A percentile compares a stretch with the other conserved stretches of the same genome.
phyloP scores from a whole-genome alignment of 2,888 invertebrate species.

The Nezara viridula region DNA sequence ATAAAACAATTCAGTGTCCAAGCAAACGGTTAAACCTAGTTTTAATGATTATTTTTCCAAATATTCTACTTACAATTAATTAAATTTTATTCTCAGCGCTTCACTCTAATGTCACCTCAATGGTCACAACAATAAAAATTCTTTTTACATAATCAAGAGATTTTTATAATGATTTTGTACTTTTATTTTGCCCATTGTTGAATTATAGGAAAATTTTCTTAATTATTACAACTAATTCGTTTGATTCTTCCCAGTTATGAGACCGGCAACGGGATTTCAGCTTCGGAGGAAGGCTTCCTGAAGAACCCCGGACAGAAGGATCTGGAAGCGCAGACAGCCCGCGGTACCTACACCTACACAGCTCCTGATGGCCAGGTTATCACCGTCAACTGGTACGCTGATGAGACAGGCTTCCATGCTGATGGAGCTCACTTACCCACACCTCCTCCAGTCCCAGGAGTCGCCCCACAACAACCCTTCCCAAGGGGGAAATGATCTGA shows the following conservation, averaged over 20 bases:
- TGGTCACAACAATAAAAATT: too few relatives aligned
- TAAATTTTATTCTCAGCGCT: too few relatives aligned
- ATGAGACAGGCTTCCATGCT: slow-evolving; percentile 80
- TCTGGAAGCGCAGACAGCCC: slow-evolving; percentile 66
- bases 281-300: slow-evolving; percentile 79
- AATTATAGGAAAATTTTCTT: too few relatives aligned
- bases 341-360: slow-evolving; percentile 76
- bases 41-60: too few relatives aligned
- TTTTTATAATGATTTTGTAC: too few relatives aligned
- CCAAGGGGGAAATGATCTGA: slow-evolving; percentile 25
- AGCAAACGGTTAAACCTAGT: too few relatives aligned
- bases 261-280: slow-evolving; percentile 81
- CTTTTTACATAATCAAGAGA: too few relatives aligned
- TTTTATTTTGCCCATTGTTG: too few relatives aligned
- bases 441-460: not conserved
- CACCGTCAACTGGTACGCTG: slow-evolving; percentile 75
- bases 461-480: not conserved
- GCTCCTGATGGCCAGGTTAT: slow-evolving; percentile 78
- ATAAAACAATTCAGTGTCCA: too few relatives aligned
- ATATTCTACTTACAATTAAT: too few relatives aligned
- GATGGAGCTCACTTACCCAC: slow-evolving; percentile 71
- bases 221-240: not conserved
- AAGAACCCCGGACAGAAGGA: slow-evolving; percentile 72
- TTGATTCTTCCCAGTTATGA: slow-evolving; percentile 73
- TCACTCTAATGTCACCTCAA: too few relatives aligned